A percentile compares a stretch with the other conserved stretches of the same genome.
phyloP scores from a whole-genome alignment of 2,888 invertebrate genomes.

The Ennomos quercinarius region DNA sequence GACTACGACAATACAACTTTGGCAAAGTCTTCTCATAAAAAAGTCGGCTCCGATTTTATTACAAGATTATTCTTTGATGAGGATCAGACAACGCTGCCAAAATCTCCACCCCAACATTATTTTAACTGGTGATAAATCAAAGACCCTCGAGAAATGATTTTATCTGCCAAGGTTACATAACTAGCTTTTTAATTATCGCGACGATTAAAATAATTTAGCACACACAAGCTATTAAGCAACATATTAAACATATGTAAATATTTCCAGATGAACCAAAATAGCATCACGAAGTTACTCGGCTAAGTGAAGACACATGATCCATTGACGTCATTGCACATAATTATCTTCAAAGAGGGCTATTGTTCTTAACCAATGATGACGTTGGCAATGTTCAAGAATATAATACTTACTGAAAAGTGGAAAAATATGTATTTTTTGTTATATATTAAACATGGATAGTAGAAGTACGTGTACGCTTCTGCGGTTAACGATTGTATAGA shows the following conservation, averaged over 20 bases:
- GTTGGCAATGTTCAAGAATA: slow-evolving; percentile 20
- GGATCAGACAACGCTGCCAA: no score
- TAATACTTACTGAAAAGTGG: slow-evolving; percentile 7
- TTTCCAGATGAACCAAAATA: slow-evolving; percentile 22
- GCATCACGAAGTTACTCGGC: slow-evolving; percentile 31
- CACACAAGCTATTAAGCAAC: slow-evolving; percentile 4
- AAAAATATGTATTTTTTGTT: slow-evolving; percentile 5
- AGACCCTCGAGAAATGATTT: background rate
- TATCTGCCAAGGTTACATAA: slow-evolving; percentile 7
- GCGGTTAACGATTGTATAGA: slow-evolving; percentile 4
- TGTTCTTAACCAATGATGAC: slow-evolving; percentile 42
- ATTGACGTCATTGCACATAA: slow-evolving; percentile 57
- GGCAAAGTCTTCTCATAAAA: no score
- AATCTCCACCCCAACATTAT: slow-evolving; percentile 5
- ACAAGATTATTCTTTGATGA: background rate
- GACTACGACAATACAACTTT: no score
- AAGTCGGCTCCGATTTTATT: no score
- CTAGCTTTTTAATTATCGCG: slow-evolving; percentile 20
- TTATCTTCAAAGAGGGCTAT: slow-evolving; percentile 52
- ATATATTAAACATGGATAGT: slow-evolving; percentile 1
- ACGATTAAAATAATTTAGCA: slow-evolving; percentile 8
- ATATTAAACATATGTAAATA: slow-evolving; percentile 18
- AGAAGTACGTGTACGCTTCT: background rate
- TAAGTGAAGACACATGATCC: slow-evolving; percentile 46
- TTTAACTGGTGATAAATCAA: slow-evolving; percentile 19